Base-by-base conservation (phyloP, 2,888 invertebrate genomes). In the Epinotia brunnichana region DNA sequence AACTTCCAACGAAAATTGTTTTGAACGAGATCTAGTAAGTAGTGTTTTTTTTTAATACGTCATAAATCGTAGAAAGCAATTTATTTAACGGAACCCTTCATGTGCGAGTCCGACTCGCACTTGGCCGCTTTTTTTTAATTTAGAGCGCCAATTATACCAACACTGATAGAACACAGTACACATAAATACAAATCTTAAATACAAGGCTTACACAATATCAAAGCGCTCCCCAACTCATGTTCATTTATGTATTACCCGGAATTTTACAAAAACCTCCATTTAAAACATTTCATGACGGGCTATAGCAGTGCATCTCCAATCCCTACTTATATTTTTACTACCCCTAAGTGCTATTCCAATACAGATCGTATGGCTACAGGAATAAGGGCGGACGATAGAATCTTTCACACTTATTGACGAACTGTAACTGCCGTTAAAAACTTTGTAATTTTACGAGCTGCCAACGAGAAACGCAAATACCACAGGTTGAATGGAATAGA, bases 381-480 rank as follows among this genome's bases (percentile, higher is more conserved):
- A 39, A 62, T 61, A 68, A 73, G 51, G 41, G 15, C 21, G 51
- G 10, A 39, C n/a, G 21, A 61, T 56, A 15, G 48, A n/a, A 7
- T 21, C 19, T 39, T 24, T 62, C 19, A 24, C 57, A 51, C 39
- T 73, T 73, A 73, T 73, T 73, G 72, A 73, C 57, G 62, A 72
- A 73, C 62, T 24, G 68, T 68, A 68, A 73, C 62, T 57, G 62
- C 51, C 62, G 39, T 62, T 73, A 67, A 68, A 73, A 68, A 73
- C 68, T 73, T 73, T 68, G 72, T 73, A 73, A 73, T 73, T 57
- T 73, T 73, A 73, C 72, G 72, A 67, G 72, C 72, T 67, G 67
- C 48, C 62, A 68, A 56, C 39, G 67, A 59, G 44, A 29, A 29
- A 44, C 51, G 39, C 67, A 67, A 72, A 72, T 39, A 73, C 10